phyloP scores from a whole-genome alignment of 2,113 vertebrate genomes.

The Rana temporaria region DNA sequence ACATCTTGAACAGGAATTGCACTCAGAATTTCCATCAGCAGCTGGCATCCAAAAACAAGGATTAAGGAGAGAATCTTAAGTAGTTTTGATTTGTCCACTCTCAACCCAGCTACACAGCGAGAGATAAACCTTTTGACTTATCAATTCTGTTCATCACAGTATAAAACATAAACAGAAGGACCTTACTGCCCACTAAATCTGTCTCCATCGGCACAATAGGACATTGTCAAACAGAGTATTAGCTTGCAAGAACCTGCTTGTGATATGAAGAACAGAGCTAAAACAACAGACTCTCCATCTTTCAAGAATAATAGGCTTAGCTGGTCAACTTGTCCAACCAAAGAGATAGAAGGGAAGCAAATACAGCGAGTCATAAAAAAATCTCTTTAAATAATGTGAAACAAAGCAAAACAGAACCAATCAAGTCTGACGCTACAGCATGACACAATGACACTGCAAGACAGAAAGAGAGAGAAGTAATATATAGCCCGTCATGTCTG shows the following conservation, averaged over 20 bases:
- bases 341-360: background rate
- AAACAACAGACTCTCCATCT: background rate
- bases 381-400: background rate
- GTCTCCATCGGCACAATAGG: conserved; percentile 17
- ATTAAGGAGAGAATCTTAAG: background rate
- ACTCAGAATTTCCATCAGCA: background rate
- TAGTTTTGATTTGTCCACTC: conserved; percentile 3
- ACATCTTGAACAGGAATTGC: background rate
- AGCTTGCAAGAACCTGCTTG: conserved; percentile 3
- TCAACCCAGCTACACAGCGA: background rate
- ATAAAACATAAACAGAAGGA: conserved; percentile 9
- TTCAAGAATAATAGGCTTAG: conserved; percentile 31
- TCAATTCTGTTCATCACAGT: conserved; percentile 20
- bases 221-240: conserved; percentile 24
- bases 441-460: conserved; percentile 40
- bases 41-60: background rate
- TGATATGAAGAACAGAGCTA: conserved; percentile 26
- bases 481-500: conserved; percentile 41
- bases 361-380: background rate
- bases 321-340: conserved; percentile 21
- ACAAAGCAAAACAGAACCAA: conserved; percentile 20
- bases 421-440: conserved; percentile 22
- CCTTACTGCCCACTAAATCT: conserved; percentile 1
- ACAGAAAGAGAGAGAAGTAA: conserved; percentile 16
- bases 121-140: conserved; percentile 18